Base-by-base conservation (phyloP, 2,888 invertebrate species). In the Allygus modestus region DNA sequence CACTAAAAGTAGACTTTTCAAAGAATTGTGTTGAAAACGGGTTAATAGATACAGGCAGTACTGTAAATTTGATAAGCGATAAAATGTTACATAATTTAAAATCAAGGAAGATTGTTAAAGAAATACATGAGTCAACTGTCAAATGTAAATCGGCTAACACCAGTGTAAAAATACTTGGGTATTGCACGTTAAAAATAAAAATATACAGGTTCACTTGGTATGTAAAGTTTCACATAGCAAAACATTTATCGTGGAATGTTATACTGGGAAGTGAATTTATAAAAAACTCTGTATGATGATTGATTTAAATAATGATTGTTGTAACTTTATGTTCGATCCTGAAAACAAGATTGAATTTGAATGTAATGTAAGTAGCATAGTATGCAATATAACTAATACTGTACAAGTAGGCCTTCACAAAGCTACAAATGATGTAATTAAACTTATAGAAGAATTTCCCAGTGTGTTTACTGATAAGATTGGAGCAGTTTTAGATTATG, bases 401-500 rank as follows among this genome's bases (percentile, higher is more conserved):
- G 17, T 69, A 28, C 15, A 31, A 33, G 69, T 69, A 37, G 69
- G 69, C 17, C 31, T 31, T 1, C 33, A 37, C 20, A 73, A 73
- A 23, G 23, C 41, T 1, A 73, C 20, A 73, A 23, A 15, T 20
- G 37, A 73, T 73, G 41, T 73, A 11, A 31, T 23, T n/a, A 41
- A 73, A 73, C 17, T 73, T 12, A 23, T 73, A 23, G n/a, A 73
- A 5, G 65, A 65, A 15, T 73, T 41, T 41, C 23, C 41, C 1
- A 41, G 4, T 41, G 73, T 73, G 41, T 73, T 73, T 73, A 73
- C 41, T 20, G 41, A 73, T 41, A 73, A 73, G 23, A 73, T 73
- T 20, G 73, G 73, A 20, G 41, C 7, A 41, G 73, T 41, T 0
- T 7, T 73, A 41, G 41, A 73, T 41, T 73, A 20, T 73, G 37